These are phyloP conservation scores for Bos indicus DNA, from an alignment of 2,113 vertebrate genomes.

Conservation along the genomic window DNA sequence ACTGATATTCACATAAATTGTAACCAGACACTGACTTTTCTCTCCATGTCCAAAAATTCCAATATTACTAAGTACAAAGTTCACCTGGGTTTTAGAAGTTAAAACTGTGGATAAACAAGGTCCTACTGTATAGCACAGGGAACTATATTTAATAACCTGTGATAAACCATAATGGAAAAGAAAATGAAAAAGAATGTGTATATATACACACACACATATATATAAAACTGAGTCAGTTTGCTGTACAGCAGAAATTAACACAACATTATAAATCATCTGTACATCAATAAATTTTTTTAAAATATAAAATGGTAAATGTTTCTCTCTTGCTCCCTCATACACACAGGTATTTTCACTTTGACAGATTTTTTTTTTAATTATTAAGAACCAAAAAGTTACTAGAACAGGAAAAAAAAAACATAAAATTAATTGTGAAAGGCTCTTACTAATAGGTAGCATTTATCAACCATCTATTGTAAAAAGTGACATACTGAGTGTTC, in stretches of 20 bases:
- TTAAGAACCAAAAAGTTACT: not conserved
- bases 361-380: not conserved
- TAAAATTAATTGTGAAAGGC: not conserved
- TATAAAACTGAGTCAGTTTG: not conserved
- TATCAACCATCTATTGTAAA: not conserved
- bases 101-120: not conserved
- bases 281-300: accelerated
- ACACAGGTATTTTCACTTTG: not conserved
- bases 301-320: not conserved
- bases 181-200: not conserved
- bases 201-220: too few species aligned
- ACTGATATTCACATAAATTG: not conserved
- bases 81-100: not conserved
- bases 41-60: not conserved
- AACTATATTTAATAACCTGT: not conserved
- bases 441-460: not conserved
- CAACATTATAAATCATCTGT: not conserved
- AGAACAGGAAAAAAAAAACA: not conserved
- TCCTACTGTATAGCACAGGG: not conserved
- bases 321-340: not conserved
- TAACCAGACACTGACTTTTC: not conserved
- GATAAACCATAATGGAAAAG: not conserved
- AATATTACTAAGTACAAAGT: not conserved
- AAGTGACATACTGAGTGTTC: not conserved
- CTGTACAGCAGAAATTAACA: not conserved